Conservation (phyloP, 2,888 invertebrate genomes). For the Sthenelais limicola region DNA sequence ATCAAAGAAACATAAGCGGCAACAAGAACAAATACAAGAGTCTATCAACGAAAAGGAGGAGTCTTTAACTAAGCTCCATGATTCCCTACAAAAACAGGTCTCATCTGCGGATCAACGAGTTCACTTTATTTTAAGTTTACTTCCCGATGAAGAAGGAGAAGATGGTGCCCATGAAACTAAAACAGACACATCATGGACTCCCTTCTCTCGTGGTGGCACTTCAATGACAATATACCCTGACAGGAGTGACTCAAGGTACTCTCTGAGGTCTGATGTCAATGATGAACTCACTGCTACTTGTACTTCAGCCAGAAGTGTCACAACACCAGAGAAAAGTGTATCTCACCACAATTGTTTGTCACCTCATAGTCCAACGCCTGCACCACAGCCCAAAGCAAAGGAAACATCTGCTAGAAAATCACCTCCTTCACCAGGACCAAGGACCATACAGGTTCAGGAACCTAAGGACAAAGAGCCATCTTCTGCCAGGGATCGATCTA, state of each 20-base stretch:
- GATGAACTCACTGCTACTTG: too few relatives aligned
- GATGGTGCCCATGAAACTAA: slow-evolving; percentile 27
- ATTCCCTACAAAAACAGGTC: slow-evolving; percentile 6
- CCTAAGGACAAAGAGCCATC: too few relatives aligned
- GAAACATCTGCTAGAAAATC: too few relatives aligned
- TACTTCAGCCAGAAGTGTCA: too few relatives aligned
- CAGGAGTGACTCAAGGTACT: slow-evolving; percentile 23
- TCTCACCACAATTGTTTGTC: too few relatives aligned
- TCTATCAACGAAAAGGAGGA: slow-evolving; percentile 5
- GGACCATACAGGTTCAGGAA: too few relatives aligned
- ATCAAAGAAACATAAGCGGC: slow-evolving; percentile 18
- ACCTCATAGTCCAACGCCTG: too few relatives aligned
- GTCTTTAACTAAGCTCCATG: slow-evolving; percentile 6
- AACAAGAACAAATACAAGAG: slow-evolving; percentile 24
- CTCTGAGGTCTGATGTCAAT: background rate
- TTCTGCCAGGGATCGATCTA: too few relatives aligned
- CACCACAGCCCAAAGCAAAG: too few relatives aligned
- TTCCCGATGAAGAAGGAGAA: slow-evolving; percentile 8
- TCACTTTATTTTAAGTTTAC: slow-evolving; percentile 13
- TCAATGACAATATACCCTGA: slow-evolving; percentile 8
- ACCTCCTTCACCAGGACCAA: too few relatives aligned
- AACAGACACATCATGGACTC: background rate
- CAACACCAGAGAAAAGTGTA: too few relatives aligned
- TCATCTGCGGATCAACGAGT: slow-evolving; percentile 22
- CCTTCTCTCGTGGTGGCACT: slow-evolving; percentile 1